These are phyloP conservation scores for Sitobion miscanthi DNA, from an alignment of 1,140 invertebrate genomes.

Conservation along the genomic window DNA sequence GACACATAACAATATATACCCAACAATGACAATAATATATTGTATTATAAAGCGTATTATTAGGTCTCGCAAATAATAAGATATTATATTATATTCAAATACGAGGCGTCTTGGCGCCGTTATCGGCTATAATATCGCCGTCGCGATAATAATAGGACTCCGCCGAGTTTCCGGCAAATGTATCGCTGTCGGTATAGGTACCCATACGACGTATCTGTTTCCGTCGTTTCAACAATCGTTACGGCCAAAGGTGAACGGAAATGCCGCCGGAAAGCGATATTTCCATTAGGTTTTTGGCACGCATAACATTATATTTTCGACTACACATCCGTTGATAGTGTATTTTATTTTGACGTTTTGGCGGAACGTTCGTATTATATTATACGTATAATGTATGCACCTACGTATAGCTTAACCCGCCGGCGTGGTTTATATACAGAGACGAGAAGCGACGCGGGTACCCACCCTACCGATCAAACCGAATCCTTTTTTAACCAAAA, in stretches of 20 bases:
- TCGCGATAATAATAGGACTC: background rate
- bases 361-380: background rate
- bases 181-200: background rate
- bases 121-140: background rate
- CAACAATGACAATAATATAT: background rate
- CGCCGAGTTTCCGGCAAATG: background rate
- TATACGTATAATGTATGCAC: background rate
- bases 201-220: background rate
- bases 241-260: background rate
- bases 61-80: background rate
- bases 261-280: background rate
- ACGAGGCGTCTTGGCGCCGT: background rate
- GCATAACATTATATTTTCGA: background rate
- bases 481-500: background rate
- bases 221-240: background rate
- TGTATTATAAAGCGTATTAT: background rate
- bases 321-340: background rate
- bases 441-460: no score
- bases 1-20: background rate
- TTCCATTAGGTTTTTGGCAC: conserved; percentile 6
- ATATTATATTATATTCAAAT: background rate
- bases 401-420: background rate
- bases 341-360: background rate
- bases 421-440: background rate
- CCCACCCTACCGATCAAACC: background rate